These are phyloP conservation scores for Parasteatoda lunata DNA, from an alignment of 2,888 invertebrate genomes.

Conservation along the genomic window DNA sequence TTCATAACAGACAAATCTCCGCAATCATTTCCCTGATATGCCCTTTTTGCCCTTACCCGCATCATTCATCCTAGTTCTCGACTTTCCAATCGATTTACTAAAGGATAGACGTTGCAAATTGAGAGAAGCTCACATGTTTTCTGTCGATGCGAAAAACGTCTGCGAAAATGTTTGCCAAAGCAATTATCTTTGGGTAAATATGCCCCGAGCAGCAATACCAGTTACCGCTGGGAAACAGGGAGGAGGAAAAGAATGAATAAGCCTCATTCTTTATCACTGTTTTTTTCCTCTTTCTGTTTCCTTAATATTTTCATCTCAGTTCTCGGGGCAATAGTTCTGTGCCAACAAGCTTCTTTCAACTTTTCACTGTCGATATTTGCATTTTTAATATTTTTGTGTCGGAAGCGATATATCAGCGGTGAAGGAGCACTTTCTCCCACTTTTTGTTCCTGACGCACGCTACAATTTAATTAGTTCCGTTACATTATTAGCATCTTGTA, in stretches of 20 bases:
- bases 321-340: conserved; percentile 49
- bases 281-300: conserved; percentile 24
- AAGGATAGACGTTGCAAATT: conserved; percentile 36
- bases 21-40: conserved; percentile 3
- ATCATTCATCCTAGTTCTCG: conserved; percentile 20
- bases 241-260: conserved; percentile 43
- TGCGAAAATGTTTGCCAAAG: conserved; percentile 68
- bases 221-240: conserved; percentile 39
- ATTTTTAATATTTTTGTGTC: conserved; percentile 61
- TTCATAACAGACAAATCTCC: no score
- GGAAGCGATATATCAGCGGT: conserved; percentile 12
- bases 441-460: conserved; percentile 27
- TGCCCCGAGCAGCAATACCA: conserved; percentile 58
- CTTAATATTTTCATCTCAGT: conserved; percentile 49
- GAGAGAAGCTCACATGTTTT: conserved; percentile 56
- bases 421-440: conserved; percentile 17
- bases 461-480: conserved; percentile 65
- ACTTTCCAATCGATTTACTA: conserved; percentile 42
- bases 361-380: conserved; percentile 55
- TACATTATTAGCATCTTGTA: conserved; percentile 53
- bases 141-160: conserved; percentile 67
- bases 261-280: conserved; percentile 13
- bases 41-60: conserved; percentile 32
- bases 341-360: conserved; percentile 32
- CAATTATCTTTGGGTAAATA: conserved; percentile 67